Evolutionary conservation across 2,888 invertebrate genomes (phyloP).

Genomic region (Malacosoma neustria): DNA sequence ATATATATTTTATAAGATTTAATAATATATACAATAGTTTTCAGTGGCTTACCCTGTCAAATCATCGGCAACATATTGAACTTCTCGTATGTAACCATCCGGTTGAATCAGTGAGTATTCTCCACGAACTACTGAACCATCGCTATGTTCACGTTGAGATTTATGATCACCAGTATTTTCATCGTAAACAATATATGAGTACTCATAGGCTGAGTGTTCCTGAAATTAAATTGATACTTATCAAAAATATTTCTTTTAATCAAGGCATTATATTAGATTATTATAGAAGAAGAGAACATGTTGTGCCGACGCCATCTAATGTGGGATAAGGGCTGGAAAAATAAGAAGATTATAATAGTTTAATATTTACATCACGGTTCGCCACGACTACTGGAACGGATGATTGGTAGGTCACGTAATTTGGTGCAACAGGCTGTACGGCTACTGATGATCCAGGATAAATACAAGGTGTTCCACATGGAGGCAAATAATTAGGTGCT

Average conservation of each 20-base stretch:
- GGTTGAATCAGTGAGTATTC: conserved; percentile 71
- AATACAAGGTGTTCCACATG: conserved; percentile 49
- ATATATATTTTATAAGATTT: conserved; percentile 3
- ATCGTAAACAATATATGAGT: conserved; percentile 71
- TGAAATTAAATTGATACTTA: conserved; percentile 15
- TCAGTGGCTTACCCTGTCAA: conserved; percentile 47
- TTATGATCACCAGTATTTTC: conserved; percentile 72
- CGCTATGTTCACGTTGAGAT: conserved; percentile 65
- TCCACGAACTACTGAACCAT: conserved; percentile 68
- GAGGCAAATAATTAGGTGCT: conserved; percentile 26
- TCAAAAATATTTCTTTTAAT: background rate
- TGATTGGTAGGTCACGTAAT: conserved; percentile 36
- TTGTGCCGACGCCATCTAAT: too few species aligned
- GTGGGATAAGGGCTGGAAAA: background rate
- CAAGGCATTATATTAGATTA: too few species aligned
- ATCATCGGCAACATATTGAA: conserved; percentile 70
- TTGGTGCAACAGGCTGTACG: conserved; percentile 28
- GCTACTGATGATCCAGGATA: conserved; percentile 31
- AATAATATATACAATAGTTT: conserved; percentile 2
- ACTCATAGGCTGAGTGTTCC: conserved; percentile 47
- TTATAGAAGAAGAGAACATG: too few species aligned
- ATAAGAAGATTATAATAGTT: background rate
- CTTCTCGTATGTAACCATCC: conserved; percentile 67
- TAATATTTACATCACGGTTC: conserved; percentile 5
- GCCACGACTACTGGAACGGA: conserved; percentile 37